A percentile compares a stretch with the other conserved stretches of the same genome.
Evolutionary conservation across 2,888 invertebrate genomes (phyloP).

Genomic region (Asteroscopus sphinx): DNA sequence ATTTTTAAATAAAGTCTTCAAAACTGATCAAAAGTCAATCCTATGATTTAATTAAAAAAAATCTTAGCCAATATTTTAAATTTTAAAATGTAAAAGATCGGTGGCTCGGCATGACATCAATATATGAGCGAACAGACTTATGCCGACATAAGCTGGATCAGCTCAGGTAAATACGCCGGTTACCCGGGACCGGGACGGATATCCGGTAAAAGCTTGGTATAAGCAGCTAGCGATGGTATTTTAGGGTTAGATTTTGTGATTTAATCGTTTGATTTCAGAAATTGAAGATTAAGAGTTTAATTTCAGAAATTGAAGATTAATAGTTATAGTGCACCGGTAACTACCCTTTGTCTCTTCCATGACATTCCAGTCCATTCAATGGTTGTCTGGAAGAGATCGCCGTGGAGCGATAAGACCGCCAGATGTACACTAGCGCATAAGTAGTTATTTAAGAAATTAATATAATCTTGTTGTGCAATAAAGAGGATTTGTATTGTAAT

Average conservation of each 20-base stretch:
- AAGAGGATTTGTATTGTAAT: too few species aligned
- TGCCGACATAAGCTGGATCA: constrained; percentile 65
- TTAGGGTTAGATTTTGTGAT: constrained; percentile 16
- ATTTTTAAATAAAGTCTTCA: not conserved
- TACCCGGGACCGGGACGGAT: constrained; percentile 45
- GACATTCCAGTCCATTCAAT: too few species aligned
- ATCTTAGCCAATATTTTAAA: constrained; percentile 21
- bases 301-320: too few species aligned
- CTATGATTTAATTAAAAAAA: constrained; percentile 6
- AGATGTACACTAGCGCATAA: too few species aligned
- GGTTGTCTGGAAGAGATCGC: too few species aligned
- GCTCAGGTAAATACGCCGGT: constrained; percentile 55
- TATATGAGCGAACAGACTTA: constrained; percentile 68
- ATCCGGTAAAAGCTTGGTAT: constrained; percentile 38
- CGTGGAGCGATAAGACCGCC: too few species aligned
- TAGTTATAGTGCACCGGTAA: too few species aligned
- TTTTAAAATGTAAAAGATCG: constrained; percentile 45
- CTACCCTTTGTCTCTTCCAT: too few species aligned
- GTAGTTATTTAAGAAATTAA: too few species aligned
- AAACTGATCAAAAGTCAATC: not conserved
- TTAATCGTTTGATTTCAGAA: not conserved
- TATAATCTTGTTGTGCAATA: too few species aligned
- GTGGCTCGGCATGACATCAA: constrained; percentile 45
- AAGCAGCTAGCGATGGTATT: constrained; percentile 14
- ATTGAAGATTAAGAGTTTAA: too few species aligned